phyloP scores from a whole-genome alignment of 2,888 invertebrate genomes.

The Drosophila fungiperda region DNA sequence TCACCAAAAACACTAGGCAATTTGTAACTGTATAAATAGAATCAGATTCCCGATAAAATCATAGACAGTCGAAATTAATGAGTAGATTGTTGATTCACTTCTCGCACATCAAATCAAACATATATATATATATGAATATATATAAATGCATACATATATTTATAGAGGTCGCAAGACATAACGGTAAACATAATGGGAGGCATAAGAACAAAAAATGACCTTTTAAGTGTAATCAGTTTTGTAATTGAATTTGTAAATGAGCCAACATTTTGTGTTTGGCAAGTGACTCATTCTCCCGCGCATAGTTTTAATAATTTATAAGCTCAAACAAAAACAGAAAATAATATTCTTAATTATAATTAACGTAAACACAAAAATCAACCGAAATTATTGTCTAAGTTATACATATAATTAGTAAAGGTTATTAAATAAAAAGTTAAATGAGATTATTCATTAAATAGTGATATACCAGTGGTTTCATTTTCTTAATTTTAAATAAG shows the following conservation, averaged over 20 bases:
- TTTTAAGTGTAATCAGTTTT: constrained; percentile 41
- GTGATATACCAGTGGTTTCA: constrained; percentile 5
- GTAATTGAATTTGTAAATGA: constrained; percentile 67
- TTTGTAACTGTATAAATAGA: constrained; percentile 66
- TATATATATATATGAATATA: constrained; percentile 13
- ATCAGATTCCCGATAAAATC: constrained; percentile 9
- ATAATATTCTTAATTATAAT: constrained; percentile 67
- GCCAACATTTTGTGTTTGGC: constrained; percentile 33
- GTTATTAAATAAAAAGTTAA: constrained; percentile 73
- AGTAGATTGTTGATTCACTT: constrained; percentile 24
- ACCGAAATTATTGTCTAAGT: constrained; percentile 55
- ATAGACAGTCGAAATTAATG: constrained; percentile 17
- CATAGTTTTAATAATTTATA: constrained; percentile 79
- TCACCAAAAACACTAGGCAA: constrained; percentile 53
- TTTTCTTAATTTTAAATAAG: not conserved
- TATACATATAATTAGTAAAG: constrained; percentile 74
- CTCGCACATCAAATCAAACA: constrained; percentile 12
- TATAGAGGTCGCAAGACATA: constrained; percentile 38
- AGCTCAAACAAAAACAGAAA: constrained; percentile 64
- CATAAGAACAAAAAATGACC: not conserved
- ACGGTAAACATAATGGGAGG: constrained; percentile 27
- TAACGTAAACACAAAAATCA: constrained; percentile 40
- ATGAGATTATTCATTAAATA: constrained; percentile 52
- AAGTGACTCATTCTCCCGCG: constrained; percentile 65
- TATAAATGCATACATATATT: constrained; percentile 27